Evolutionary conservation across 2,888 invertebrate genomes (phyloP).

Genomic region (Himalopsyche tibetana): DNA sequence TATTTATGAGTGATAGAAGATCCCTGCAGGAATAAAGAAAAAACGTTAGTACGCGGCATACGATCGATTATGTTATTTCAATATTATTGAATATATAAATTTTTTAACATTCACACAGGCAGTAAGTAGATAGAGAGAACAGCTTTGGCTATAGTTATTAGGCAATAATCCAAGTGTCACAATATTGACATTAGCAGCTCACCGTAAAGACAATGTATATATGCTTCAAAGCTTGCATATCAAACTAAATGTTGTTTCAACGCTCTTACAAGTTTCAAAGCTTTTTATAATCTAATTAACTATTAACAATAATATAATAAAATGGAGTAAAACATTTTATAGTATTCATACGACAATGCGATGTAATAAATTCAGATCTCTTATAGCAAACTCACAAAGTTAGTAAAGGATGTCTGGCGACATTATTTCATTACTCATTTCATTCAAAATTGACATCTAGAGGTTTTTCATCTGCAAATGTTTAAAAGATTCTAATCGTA

Average conservation of each 20-base stretch:
- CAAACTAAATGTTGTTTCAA: not conserved
- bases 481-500: too few species aligned
- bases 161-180: constrained; percentile 25
- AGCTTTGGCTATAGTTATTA: not conserved
- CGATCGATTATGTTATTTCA: not conserved
- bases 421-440: too few species aligned
- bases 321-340: too few species aligned
- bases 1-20: constrained; percentile 3
- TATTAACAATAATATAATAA: too few species aligned
- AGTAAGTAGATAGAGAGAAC: constrained; percentile 4
- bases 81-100: not conserved
- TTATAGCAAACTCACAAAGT: too few species aligned
- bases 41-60: not conserved
- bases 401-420: too few species aligned
- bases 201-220: constrained; percentile 3
- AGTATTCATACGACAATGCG: too few species aligned
- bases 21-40: constrained; percentile 2
- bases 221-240: constrained; percentile 2
- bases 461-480: too few species aligned
- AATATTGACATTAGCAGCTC: constrained; percentile 6
- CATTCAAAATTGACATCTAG: too few species aligned
- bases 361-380: too few species aligned
- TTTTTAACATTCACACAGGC: not conserved
- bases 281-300: too few species aligned
- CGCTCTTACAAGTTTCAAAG: too few species aligned